Evolutionary conservation across 2,797 vertebrate genomes (phyloP).

Genomic region (Hypotaenidia philippensis): DNA sequence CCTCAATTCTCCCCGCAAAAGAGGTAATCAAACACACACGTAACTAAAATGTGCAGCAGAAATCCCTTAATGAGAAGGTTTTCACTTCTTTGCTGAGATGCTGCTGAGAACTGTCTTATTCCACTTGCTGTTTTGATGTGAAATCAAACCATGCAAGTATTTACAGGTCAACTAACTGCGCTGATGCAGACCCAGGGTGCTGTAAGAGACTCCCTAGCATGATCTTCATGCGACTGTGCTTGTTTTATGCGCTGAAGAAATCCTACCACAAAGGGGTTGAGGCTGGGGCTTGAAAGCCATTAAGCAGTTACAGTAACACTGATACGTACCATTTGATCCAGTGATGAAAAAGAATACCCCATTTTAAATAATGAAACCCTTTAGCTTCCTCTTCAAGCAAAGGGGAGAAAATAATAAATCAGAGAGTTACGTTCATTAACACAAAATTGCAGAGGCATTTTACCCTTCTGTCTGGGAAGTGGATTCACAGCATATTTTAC

Average conservation of each 20-base stretch:
- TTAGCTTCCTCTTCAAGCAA: background rate
- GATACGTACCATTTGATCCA: background rate
- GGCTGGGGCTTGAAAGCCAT: background rate
- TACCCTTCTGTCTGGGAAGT: background rate
- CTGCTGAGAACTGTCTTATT: background rate
- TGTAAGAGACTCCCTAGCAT: background rate
- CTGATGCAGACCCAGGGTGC: background rate
- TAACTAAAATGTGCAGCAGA: background rate
- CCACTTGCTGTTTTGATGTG: background rate
- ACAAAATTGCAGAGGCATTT: background rate
- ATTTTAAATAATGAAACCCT: background rate
- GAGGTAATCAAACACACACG: background rate
- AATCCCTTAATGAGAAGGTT: background rate
- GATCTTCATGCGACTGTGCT: background rate
- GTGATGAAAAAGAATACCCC: accelerated
- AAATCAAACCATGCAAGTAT: background rate
- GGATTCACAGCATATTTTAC: background rate
- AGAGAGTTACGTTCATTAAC: background rate
- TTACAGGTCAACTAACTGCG: background rate
- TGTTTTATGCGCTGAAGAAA: background rate
- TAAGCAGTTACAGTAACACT: background rate
- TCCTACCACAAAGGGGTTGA: background rate
- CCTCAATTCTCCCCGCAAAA: background rate
- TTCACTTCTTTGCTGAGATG: background rate
- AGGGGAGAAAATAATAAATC: background rate